phyloP scores from a whole-genome alignment of 2,888 invertebrate genomes.

The Ellobium chinense region DNA sequence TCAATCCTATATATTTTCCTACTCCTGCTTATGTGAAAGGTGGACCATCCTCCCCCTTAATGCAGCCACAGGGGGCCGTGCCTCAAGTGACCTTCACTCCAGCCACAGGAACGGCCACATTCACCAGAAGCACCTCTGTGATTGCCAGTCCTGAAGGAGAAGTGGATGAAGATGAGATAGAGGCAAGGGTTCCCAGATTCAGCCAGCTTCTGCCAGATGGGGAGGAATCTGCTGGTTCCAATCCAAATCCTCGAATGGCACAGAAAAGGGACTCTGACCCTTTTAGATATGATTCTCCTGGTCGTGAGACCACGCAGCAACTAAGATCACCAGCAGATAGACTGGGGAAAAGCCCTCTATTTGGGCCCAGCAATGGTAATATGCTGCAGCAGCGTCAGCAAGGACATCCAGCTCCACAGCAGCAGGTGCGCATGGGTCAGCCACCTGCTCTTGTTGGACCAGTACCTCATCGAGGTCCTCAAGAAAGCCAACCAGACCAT shows the following conservation, averaged over 20 bases:
- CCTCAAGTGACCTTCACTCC: slow-evolving; percentile 18
- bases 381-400: background rate
- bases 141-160: slow-evolving; percentile 46
- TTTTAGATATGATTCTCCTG: slow-evolving; percentile 18
- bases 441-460: background rate
- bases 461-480: background rate
- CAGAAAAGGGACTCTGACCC: background rate
- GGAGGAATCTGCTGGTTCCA: background rate
- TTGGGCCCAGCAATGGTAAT: background rate
- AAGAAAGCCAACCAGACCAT: slow-evolving; percentile 27
- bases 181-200: slow-evolving; percentile 38
- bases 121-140: slow-evolving; percentile 40
- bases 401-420: slow-evolving; percentile 1
- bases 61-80: background rate
- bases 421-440: background rate
- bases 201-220: slow-evolving; percentile 32
- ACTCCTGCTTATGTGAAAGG: background rate
- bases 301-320: slow-evolving; percentile 25
- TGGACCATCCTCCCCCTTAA: slow-evolving; percentile 1
- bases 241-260: background rate
- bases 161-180: slow-evolving; percentile 44
- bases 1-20: background rate
- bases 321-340: slow-evolving; percentile 22
- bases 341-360: background rate
- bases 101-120: slow-evolving; percentile 21